phyloP scores from a whole-genome alignment of 2,888 invertebrate genomes.

The Cerceris rybyensis region DNA sequence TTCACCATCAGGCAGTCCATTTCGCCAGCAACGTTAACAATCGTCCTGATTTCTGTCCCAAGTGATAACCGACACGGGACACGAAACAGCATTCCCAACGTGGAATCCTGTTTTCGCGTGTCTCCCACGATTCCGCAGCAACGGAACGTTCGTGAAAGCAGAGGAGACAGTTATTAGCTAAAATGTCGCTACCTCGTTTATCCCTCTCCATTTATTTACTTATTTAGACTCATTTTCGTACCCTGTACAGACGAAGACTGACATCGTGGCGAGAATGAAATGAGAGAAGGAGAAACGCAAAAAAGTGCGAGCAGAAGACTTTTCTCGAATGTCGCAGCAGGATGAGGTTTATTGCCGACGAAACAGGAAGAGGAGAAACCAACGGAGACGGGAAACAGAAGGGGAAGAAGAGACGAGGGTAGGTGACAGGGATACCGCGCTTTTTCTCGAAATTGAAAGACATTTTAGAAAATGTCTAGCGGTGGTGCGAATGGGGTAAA shows the following conservation, averaged over 20 bases:
- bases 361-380: conserved; percentile 1
- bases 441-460: conserved; percentile 27
- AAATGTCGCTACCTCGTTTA: conserved; percentile 25
- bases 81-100: too few relatives aligned
- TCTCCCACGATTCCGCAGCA: too few relatives aligned
- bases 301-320: background rate
- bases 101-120: too few relatives aligned
- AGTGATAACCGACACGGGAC: background rate
- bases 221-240: conserved; percentile 36
- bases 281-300: conserved; percentile 3
- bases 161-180: conserved; percentile 39
- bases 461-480: conserved; percentile 2
- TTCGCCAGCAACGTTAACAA: too few relatives aligned
- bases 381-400: background rate
- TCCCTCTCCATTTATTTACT: conserved; percentile 43
- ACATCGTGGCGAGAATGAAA: conserved; percentile 20
- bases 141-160: background rate
- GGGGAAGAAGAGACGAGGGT: conserved; percentile 4
- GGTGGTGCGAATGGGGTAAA: background rate
- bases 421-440: conserved; percentile 1
- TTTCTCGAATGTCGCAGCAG: conserved; percentile 4
- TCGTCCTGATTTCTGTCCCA: background rate
- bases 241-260: background rate
- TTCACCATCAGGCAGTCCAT: background rate
- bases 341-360: conserved; percentile 33